These are phyloP conservation scores for Bradysia coprophila DNA, from an alignment of 1,140 invertebrate species.

Conservation along the genomic window DNA sequence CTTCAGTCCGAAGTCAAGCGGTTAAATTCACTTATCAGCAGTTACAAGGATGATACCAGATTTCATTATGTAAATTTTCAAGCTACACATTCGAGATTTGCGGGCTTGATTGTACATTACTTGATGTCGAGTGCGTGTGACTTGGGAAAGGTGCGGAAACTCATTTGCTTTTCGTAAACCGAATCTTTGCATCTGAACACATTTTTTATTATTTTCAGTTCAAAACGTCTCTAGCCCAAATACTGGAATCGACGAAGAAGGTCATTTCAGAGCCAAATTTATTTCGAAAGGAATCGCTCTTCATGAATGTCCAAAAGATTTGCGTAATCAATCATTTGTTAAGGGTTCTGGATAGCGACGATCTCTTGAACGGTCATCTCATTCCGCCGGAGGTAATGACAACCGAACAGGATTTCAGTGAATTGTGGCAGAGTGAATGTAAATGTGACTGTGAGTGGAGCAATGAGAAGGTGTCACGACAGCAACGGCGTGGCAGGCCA, in stretches of 20 bases:
- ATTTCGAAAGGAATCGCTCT: not conserved
- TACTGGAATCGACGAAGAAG: not conserved
- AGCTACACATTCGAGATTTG: conserved; percentile 38
- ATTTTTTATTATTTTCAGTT: not conserved
- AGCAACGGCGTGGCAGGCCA: not conserved
- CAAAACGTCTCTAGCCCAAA: not conserved
- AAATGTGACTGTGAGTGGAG: conserved; percentile 26
- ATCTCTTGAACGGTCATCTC: not conserved
- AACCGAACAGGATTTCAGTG: conserved; percentile 30
- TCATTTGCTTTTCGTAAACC: not conserved
- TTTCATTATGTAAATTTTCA: conserved; percentile 37
- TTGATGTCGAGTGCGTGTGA: conserved; percentile 6
- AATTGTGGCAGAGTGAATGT: conserved; percentile 27
- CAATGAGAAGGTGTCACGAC: conserved; percentile 2
- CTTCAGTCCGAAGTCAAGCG: conserved; percentile 42
- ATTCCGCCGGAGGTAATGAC: conserved; percentile 16
- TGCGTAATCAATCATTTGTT: conserved; percentile 1
- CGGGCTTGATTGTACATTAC: conserved; percentile 33
- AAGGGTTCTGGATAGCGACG: not conserved
- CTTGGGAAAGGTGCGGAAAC: not conserved
- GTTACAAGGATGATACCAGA: conserved; percentile 40
- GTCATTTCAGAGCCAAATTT: not conserved
- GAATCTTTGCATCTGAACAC: not conserved
- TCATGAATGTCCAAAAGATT: not conserved
- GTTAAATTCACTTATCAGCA: conserved; percentile 39